Conservation (phyloP, 2,888 invertebrate genomes). For the Venustoraphidia nigricollis region DNA sequence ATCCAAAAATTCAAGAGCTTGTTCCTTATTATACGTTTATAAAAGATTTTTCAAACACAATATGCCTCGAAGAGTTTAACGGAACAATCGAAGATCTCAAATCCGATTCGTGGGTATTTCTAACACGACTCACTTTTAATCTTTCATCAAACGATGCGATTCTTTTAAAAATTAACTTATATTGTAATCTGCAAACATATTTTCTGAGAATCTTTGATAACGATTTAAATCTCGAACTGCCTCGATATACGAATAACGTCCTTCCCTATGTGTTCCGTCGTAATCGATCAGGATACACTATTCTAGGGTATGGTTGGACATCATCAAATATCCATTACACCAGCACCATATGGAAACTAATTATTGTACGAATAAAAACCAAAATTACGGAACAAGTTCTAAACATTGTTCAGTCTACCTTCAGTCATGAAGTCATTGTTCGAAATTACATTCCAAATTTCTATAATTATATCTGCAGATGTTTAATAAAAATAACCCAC, state of each 20-base stretch:
- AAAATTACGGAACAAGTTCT: too few species aligned
- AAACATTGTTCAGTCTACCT: too few species aligned
- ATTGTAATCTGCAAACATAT: constrained; percentile 16
- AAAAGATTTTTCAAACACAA: constrained; percentile 16
- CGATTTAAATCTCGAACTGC: constrained; percentile 18
- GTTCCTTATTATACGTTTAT: constrained; percentile 14
- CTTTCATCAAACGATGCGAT: constrained; percentile 6
- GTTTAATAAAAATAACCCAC: constrained; percentile 11
- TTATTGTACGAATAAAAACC: too few species aligned
- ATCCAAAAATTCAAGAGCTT: constrained; percentile 9
- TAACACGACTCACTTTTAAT: constrained; percentile 14
- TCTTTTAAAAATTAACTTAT: constrained; percentile 17
- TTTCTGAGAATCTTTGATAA: constrained; percentile 22
- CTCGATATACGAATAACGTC: constrained; percentile 16
- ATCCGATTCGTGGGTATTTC: constrained; percentile 15
- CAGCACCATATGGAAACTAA: too few species aligned
- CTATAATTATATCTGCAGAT: constrained; percentile 12
- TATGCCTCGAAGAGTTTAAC: constrained; percentile 14
- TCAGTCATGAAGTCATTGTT: background rate
- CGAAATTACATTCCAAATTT: constrained; percentile 14
- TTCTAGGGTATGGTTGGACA: constrained; percentile 22
- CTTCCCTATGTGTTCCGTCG: constrained; percentile 14
- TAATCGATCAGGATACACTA: constrained; percentile 22
- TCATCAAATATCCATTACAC: too few species aligned
- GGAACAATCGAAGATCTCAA: constrained; percentile 4